Evolutionary conservation across 2,888 invertebrate genomes (phyloP), one percentile per base, ranked within the genome.

Genomic region (Agriopis leucophaearia): DNA sequence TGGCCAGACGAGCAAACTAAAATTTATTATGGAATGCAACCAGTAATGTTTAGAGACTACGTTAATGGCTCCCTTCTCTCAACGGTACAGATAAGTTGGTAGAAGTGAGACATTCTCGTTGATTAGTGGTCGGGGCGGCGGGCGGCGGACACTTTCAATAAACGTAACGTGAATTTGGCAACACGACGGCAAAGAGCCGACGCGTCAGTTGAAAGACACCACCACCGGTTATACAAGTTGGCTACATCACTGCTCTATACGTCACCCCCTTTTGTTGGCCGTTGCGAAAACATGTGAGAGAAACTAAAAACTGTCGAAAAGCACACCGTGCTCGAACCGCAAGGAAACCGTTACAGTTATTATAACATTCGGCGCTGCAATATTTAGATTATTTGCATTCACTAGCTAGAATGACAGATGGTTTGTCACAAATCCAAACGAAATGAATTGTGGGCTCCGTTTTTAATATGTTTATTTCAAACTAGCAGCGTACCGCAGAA

Each of bases 121-220:
- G 42, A 6, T 47, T 9, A 10, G 47, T 10, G 48, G 18, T 10
- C 10, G 47, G 2, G 12, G 27, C n/a, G 45, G 64, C 36, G 1
- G 55, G 58, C 56, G 10, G 61, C 60, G 27, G 5, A 2, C 27
- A 63, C 68, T 71, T 71, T 68, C 68, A 65, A 48, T 65, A 61
- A 69, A 65, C 48, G 69, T 65, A 64, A 69, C 64, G 48, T 9
- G n/a, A 63, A 50, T 63, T 65, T 62, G 27, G 62, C 58, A 69
- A 69, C 51, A 59, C 48, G 15, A 51, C 57, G 12, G 16, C 52
- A 36, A 40, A 1, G 38, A 38, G 9, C 45, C 44, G 42, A 57
- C 55, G 27, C 15, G 61, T 36, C 35, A 2, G 54, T 44, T 55
- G 16, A 60, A 60, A 61, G 60, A 50, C 47, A 61, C 61, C 42